These are phyloP conservation scores for Drosophila suboccidentalis DNA, from an alignment of 2,888 invertebrate genomes.

Conservation along the genomic window DNA sequence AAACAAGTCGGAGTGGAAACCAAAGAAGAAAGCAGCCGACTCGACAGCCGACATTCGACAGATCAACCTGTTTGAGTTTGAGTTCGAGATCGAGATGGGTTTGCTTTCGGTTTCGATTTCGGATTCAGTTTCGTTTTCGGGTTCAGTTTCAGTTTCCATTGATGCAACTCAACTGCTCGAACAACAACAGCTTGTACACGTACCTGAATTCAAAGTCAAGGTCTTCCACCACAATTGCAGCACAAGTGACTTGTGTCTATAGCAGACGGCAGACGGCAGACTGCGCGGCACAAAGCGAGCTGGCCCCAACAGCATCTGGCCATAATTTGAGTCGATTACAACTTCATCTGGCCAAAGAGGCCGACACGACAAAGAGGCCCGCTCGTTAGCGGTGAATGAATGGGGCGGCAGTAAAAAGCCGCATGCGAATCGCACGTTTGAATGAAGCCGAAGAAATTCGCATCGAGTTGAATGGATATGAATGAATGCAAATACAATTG, in stretches of 20 bases:
- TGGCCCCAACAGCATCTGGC: conserved; percentile 51
- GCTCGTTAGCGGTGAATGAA: conserved; percentile 10
- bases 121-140: conserved; percentile 20
- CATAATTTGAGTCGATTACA: conserved; percentile 73
- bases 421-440: conserved; percentile 34
- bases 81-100: background rate
- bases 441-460: conserved; percentile 38
- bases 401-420: conserved; percentile 2
- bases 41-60: conserved; percentile 7
- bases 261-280: conserved; percentile 46
- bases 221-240: conserved; percentile 53
- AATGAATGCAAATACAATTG: conserved; percentile 14
- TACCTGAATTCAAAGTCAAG: conserved; percentile 77
- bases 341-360: conserved; percentile 42
- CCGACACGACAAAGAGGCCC: conserved; percentile 3
- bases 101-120: background rate
- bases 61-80: conserved; percentile 68
- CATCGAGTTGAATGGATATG: conserved; percentile 16
- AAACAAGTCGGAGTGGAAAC: conserved; percentile 20
- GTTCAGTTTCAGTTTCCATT: conserved; percentile 34
- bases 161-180: conserved; percentile 48
- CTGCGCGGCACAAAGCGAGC: conserved; percentile 15
- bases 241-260: conserved; percentile 5
- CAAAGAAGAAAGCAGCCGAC: conserved; percentile 66
- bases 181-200: conserved; percentile 16